Evolutionary conservation across 2,113 vertebrate species (phyloP).

Genomic region (Pelecanoides urinatrix): DNA sequence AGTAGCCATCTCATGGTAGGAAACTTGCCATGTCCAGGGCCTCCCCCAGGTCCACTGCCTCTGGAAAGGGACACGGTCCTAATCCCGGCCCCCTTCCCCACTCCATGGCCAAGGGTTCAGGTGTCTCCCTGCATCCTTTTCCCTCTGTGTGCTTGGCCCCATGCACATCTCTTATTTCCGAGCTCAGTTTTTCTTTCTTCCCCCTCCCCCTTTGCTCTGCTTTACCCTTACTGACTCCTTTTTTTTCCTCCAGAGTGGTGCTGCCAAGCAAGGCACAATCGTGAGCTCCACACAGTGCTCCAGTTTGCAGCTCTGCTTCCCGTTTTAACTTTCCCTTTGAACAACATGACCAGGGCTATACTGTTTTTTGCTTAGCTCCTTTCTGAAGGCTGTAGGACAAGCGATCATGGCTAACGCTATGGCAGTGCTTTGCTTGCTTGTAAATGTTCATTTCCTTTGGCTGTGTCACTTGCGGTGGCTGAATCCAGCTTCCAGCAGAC

Average conservation of each 20-base stretch:
- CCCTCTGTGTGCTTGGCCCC: background rate
- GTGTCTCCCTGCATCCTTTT: background rate
- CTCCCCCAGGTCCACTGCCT: background rate
- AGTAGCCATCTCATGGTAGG: background rate
- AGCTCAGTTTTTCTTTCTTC: background rate
- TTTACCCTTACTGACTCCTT: conserved; percentile 12
- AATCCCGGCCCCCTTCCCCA: background rate
- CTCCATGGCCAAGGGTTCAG: background rate
- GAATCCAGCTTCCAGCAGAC: conserved; percentile 23
- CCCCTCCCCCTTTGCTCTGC: background rate
- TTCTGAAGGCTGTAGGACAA: background rate
- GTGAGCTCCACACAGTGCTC: conserved; percentile 33
- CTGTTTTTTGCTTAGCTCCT: background rate
- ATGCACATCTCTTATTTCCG: background rate
- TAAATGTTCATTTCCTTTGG: conserved; percentile 9
- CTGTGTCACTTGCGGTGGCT: background rate
- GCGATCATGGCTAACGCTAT: background rate
- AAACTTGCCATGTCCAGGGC: background rate
- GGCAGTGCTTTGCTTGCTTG: background rate
- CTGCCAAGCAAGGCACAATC: background rate
- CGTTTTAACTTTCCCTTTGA: conserved; percentile 33
- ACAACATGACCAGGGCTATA: background rate
- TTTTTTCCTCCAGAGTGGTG: background rate
- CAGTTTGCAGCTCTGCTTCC: background rate
- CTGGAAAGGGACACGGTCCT: background rate